These are phyloP conservation scores for Gymnothorax reevesii DNA, from an alignment of 2,797 vertebrate species.

Conservation along the genomic window DNA sequence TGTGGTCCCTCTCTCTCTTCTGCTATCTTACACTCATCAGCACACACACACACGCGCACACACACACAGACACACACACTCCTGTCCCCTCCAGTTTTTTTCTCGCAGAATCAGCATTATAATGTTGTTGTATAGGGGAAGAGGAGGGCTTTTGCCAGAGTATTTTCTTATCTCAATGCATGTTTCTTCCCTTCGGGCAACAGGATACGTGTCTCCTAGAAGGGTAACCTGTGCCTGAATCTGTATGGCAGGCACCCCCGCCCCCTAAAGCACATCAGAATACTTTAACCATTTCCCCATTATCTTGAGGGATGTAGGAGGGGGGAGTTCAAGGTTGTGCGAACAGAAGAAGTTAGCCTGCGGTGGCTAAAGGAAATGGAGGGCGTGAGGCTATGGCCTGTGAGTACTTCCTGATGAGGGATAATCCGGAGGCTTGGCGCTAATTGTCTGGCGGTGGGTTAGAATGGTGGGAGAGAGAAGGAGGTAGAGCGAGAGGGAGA, in stretches of 20 bases:
- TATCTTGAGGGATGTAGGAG: neutral
- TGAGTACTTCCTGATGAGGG: slow-evolving; percentile 67
- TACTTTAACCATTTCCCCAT: too few relatives aligned
- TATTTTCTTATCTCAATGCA: neutral
- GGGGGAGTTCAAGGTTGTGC: neutral
- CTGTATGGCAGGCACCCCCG: neutral
- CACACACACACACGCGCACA: neutral
- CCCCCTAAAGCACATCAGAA: neutral
- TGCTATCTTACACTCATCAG: neutral
- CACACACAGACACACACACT: too few relatives aligned
- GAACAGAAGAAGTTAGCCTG: slow-evolving; percentile 39
- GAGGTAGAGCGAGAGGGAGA: slow-evolving; percentile 43
- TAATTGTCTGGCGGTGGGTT: slow-evolving; percentile 70
- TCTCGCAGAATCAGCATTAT: neutral
- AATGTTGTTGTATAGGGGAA: neutral
- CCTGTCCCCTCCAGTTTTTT: neutral
- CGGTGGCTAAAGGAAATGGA: slow-evolving; percentile 44
- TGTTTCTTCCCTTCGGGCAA: neutral
- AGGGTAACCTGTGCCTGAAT: slow-evolving; percentile 2
- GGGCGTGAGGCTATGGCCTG: slow-evolving; percentile 58
- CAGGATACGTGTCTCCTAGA: neutral
- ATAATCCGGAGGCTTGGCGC: slow-evolving; percentile 58
- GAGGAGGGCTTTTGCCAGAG: neutral
- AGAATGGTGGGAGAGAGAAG: slow-evolving; percentile 38
- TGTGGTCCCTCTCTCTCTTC: neutral